Evolutionary conservation across 2,113 vertebrate species (phyloP), one percentile per base, ranked within the genome.

Genomic region (Chaetodon trifascialis): DNA sequence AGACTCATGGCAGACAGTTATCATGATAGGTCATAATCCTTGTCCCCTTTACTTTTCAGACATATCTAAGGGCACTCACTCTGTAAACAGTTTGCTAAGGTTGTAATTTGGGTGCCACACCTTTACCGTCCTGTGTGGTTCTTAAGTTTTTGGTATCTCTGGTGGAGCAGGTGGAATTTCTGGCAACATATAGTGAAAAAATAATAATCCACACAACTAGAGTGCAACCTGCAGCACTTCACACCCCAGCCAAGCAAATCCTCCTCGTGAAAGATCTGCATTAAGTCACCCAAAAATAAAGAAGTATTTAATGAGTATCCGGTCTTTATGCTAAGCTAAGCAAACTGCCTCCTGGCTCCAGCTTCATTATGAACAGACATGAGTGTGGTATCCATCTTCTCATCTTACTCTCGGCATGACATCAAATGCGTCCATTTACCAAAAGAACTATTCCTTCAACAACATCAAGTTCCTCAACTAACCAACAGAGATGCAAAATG

Each of bases 81-180:
- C 30, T 51, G 17, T 83, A 79, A 92, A 85, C 83, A 82, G 72
- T 83, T 51, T 77, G 56, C 44, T 30, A 34, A 62, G 25, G 80
- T 40, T 81, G 79, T 73, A 64, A 85, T 91, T 76, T 83, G 52
- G 0, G 42, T 38, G 23, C 82, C 79, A 88, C 85, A 88, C 86
- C 81, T 90, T 86, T 8, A 63, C 12, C 55, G 44, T 73, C 63
- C 71, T 86, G 79, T 83, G 76, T 79, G 81, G 80, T 63, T 79
- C 70, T 65, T 55, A 30, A 56, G 49, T 25, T 23, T 64, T 36
- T 78, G 38, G 76, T 69, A 70, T 58, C 17, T 40, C 68, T 64
- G 23, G 52, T 74, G 38, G 30, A 71, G 63, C 78, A 91, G 80
- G 78, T 86, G 51, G 62, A 78, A 40, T 73, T 40, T 60, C 25